Conservation (phyloP, 2,113 vertebrate species). For the Benitochromis conjunctus region DNA sequence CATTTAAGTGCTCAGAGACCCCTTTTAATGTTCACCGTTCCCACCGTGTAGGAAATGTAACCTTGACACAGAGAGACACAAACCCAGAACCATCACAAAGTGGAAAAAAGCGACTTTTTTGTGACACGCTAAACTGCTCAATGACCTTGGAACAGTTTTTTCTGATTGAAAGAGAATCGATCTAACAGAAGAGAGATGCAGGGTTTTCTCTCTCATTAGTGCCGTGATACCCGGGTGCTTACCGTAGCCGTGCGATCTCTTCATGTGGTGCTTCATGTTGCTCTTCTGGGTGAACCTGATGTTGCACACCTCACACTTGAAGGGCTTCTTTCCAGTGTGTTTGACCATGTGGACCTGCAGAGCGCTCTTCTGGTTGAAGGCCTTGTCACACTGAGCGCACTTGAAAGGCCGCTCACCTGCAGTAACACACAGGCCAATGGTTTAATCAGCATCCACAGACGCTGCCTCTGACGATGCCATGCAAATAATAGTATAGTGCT, state of each 20-base stretch:
- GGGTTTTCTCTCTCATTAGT: fast-evolving
- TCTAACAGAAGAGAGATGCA: neutral
- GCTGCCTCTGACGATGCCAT: neutral
- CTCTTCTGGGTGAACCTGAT: slow-evolving; percentile 98
- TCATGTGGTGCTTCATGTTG: slow-evolving; percentile 99
- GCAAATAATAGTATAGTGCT: too few species aligned
- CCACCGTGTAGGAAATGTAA: neutral
- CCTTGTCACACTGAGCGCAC: slow-evolving; percentile 90
- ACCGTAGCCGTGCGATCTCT: slow-evolving; percentile 85
- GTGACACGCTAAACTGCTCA: neutral
- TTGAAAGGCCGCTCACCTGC: slow-evolving; percentile 93
- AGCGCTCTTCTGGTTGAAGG: slow-evolving; percentile 98
- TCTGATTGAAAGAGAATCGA: neutral
- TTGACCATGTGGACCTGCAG: slow-evolving; percentile 97
- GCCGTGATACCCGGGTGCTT: neutral
- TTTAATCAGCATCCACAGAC: neutral
- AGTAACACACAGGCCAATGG: neutral
- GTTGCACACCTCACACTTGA: slow-evolving; percentile 88
- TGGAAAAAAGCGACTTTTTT: neutral
- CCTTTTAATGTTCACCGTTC: neutral
- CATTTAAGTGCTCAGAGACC: neutral
- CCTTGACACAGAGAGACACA: neutral
- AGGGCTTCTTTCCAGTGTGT: slow-evolving; percentile 95
- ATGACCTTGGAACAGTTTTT: neutral
- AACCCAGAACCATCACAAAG: neutral